Conservation (phyloP, 2,113 vertebrate species). For the Poeciliopsis occidentalis region DNA sequence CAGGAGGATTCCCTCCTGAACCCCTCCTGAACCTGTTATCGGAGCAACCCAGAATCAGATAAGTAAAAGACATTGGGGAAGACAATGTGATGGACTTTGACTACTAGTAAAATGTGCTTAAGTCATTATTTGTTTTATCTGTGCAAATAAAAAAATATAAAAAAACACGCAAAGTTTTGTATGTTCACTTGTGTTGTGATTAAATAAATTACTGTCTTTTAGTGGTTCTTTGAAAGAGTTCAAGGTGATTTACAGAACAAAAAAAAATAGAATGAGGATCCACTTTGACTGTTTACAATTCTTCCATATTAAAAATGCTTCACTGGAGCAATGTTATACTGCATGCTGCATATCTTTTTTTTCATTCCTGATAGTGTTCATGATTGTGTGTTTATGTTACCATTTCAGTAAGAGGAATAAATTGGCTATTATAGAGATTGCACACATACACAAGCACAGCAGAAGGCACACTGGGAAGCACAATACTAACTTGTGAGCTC, state of each 20-base stretch:
- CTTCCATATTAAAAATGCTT: no score
- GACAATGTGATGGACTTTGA: no score
- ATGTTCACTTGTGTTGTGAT: not conserved
- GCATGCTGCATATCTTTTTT: not conserved
- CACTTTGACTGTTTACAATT: not conserved
- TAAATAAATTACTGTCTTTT: not conserved
- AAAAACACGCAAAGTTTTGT: not conserved
- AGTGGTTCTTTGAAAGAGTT: not conserved
- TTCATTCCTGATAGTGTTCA: not conserved
- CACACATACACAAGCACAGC: slow-evolving; percentile 2
- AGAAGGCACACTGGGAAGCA: not conserved
- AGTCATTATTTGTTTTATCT: no score
- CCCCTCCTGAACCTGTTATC: no score
- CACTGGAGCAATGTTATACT: not conserved
- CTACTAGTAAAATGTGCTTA: no score
- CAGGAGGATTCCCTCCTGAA: no score
- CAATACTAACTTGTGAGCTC: not conserved
- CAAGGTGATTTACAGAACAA: slow-evolving; percentile 13
- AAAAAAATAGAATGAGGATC: not conserved
- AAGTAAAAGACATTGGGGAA: no score
- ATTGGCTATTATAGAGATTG: slow-evolving; percentile 3
- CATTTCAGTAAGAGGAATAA: slow-evolving; percentile 10
- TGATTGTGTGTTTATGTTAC: slow-evolving; percentile 22
- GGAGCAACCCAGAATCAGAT: no score
- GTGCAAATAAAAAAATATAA: no score